Evolutionary conservation across 2,113 vertebrate genomes (phyloP), one percentile per base, ranked within the genome.

Genomic region (Ochotona princeps): DNA sequence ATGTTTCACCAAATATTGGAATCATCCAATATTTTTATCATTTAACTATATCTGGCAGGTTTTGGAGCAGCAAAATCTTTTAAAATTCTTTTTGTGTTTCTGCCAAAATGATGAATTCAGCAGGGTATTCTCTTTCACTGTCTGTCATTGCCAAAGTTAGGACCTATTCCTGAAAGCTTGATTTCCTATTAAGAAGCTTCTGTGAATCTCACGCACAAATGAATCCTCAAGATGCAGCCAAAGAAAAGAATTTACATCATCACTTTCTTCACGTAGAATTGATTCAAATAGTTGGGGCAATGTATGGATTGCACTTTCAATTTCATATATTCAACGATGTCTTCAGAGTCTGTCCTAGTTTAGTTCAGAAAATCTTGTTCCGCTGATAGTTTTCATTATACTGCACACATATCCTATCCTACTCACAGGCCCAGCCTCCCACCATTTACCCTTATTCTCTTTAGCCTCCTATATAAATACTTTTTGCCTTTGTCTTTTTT

Each of bases 1-100:
- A 92, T 78, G 87, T 84, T 94, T 92, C 11, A 81, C 26, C 26
- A 88, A 47, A 74, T 74, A 84, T 26, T 90, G 93, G 84, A 49
- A 93, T 13, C 30, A 83, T 88, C 28, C 47, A 84, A 93, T 78
- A 60, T 79, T 78, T 88, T 87, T 92, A 90, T 65, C 18, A 44
- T 0, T 73, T 82, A 18, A 10, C 21, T 63, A 51, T 32, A 1
- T 47, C 54, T 12, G 95, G 25, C 70, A 72, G 8, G 15, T 88
- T 51, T 54, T 32, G 21, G 25, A 94, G 30, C 6, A 78, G 12
- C 8, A 72, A 73, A 83, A 47, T 32, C 4, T 54, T 87, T 15
- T 44, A 44, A 66, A 65, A 51, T 38, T 5, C 13, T 74, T n/a
- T 32, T 1, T 15, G 5, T 75, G 23, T 51, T 84, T 91, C 65